Evolutionary conservation across 2,888 invertebrate genomes (phyloP).

Genomic region (Dryocosmus kuriphilus): DNA sequence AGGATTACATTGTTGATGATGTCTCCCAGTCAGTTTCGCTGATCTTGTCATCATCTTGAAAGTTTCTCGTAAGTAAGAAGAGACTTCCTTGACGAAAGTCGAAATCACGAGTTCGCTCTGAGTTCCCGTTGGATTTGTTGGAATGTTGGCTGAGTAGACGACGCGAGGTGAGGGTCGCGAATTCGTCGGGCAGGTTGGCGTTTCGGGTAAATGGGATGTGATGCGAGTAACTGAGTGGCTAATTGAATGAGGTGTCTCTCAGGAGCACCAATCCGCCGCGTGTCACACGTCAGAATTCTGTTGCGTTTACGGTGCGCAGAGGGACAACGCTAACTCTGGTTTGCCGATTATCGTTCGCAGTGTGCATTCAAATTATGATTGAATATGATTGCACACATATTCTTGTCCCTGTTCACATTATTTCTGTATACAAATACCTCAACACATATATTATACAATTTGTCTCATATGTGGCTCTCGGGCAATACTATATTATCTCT

Average conservation of each 20-base stretch:
- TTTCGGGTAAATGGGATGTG: slow-evolving; percentile 70
- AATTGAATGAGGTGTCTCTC: slow-evolving; percentile 76
- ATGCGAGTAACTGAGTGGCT: slow-evolving; percentile 76
- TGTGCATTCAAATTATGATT: slow-evolving; percentile 36
- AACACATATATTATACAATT: too few relatives aligned
- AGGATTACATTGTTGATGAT: background rate
- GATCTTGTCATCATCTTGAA: background rate
- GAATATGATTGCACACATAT: background rate
- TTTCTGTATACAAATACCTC: too few relatives aligned
- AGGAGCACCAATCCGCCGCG: slow-evolving; percentile 72
- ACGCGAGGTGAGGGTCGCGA: slow-evolving; percentile 50
- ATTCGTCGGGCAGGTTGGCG: slow-evolving; percentile 47
- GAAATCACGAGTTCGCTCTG: slow-evolving; percentile 21
- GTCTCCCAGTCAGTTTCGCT: background rate
- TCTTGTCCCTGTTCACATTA: background rate
- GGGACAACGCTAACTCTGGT: slow-evolving; percentile 35
- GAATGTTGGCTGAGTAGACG: slow-evolving; percentile 45
- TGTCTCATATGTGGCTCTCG: too few relatives aligned
- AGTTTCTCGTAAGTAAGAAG: slow-evolving; percentile 12
- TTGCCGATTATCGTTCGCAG: slow-evolving; percentile 22
- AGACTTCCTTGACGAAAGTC: slow-evolving; percentile 31
- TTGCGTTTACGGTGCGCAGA: slow-evolving; percentile 41
- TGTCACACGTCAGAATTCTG: slow-evolving; percentile 74
- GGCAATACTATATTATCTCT: too few relatives aligned
- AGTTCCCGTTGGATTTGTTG: slow-evolving; percentile 46